Evolutionary conservation across 1,140 invertebrate genomes (phyloP).

Genomic region (Chrysomallon squamiferum): DNA sequence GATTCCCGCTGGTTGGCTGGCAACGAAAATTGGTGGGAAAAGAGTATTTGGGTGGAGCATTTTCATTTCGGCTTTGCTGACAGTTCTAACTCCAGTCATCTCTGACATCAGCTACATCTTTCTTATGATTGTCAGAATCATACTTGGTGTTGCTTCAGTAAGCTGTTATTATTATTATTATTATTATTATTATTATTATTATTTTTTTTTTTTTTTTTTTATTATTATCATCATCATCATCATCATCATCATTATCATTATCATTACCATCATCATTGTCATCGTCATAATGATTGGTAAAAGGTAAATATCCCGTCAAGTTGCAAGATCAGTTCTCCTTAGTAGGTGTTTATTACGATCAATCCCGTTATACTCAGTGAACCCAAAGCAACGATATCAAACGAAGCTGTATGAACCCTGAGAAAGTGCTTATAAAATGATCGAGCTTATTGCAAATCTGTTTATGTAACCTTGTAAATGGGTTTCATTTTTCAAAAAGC

Average conservation of each 20-base stretch:
- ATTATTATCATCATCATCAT: neutral
- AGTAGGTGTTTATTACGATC: neutral
- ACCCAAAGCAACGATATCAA: neutral
- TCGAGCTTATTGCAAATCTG: no score
- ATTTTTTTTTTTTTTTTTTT: constrained; percentile 1
- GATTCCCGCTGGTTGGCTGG: constrained; percentile 62
- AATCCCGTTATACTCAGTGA: neutral
- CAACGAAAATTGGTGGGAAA: constrained; percentile 60
- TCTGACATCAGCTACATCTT: constrained; percentile 44
- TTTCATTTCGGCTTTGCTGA: constrained; percentile 41
- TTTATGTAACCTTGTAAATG: no score
- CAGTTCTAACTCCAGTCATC: constrained; percentile 55
- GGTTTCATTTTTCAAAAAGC: no score
- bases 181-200: neutral
- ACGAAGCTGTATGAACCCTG: neutral
- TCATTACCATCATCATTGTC: neutral
- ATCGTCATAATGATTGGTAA: neutral
- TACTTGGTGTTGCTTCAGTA: constrained; percentile 58
- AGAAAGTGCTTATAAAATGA: no score
- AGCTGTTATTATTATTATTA: constrained; percentile 19
- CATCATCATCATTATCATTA: neutral
- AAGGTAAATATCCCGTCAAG: neutral
- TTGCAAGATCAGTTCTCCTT: neutral
- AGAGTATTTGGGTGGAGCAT: constrained; percentile 51
- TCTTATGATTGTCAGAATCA: constrained; percentile 54